Base-by-base conservation (phyloP, 2,888 invertebrate species). In the Aspidiotus destructor region DNA sequence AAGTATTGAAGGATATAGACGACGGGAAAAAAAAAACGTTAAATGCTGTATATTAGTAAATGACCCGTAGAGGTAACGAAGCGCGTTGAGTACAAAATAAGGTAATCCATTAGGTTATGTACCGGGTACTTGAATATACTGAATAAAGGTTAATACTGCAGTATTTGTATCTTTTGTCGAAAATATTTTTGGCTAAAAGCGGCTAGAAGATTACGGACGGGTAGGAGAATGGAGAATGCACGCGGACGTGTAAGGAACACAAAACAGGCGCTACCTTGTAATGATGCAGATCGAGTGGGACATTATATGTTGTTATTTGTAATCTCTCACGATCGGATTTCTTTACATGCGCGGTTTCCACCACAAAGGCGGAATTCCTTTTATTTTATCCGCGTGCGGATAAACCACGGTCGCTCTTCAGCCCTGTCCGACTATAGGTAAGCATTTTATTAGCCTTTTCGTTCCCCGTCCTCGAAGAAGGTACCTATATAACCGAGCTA, bases 291-390 rank as follows among this genome's bases (percentile, higher is more conserved):
- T 67, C 67, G 60, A 67, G 67, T 67, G 67, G 67, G 67, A 67
- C 67, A 67, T 67, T 60, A 67, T 67, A 67, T 67, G 67, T 67
- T 67, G 67, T 67, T 67, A 67, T 67, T 67, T 67, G 67, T 67
- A 67, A 67, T 67, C 67, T 67, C 67, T 67, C 67, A 67, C 67
- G 67, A 67, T 67, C 67, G 67, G 57, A 67, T 60, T 63, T 54
- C 55, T 67, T 57, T 67, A 28, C 17, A n/a, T 64, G 44, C 60
- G 67, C 67, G 67, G 67, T 67, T 67, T 65, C 60, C 60, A 40
- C 60, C 48, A 67, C 67, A 67, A 67, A 67, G 67, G 67, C 67
- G 67, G 67, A 67, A 67, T 67, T 67, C 60, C 40, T 48, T 67
- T 65, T 67, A 55, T 28, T 58, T 58, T 17, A 48, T n/a, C 48